Evolutionary conservation across 2,888 invertebrate genomes (phyloP).

Genomic region (Nezara viridula): DNA sequence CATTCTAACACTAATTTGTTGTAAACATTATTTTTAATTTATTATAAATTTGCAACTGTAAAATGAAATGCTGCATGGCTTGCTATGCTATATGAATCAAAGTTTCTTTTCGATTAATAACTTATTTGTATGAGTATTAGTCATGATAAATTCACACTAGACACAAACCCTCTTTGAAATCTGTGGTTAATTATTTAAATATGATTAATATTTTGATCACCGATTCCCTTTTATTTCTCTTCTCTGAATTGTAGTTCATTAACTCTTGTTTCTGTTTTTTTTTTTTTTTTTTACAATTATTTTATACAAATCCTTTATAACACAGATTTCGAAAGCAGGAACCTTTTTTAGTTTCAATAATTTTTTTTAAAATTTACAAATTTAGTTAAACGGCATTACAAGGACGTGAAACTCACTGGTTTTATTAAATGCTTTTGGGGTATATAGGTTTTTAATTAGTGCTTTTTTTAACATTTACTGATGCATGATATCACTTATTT

Average conservation of each 20-base stretch:
- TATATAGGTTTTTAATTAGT: conserved; percentile 10
- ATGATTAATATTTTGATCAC: conserved; percentile 45
- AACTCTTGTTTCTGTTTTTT: conserved; percentile 47
- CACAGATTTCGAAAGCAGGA: conserved; percentile 59
- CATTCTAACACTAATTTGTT: conserved; percentile 53
- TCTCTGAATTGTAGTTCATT: conserved; percentile 32
- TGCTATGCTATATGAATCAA: conserved; percentile 51
- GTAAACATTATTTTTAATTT: conserved; percentile 41
- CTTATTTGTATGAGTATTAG: conserved; percentile 56
- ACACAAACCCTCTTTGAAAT: conserved; percentile 54
- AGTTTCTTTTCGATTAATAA: conserved; percentile 26
- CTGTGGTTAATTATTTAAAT: conserved; percentile 54
- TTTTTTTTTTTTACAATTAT: conserved; percentile 43
- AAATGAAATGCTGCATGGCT: conserved; percentile 54
- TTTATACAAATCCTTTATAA: conserved; percentile 35
- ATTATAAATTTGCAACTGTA: conserved; percentile 5
- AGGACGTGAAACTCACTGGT: conserved; percentile 48
- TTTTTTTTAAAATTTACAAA: conserved; percentile 13
- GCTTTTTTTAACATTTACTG: conserved; percentile 53
- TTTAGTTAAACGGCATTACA: conserved; percentile 57
- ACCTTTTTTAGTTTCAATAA: conserved; percentile 32
- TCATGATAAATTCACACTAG: conserved; percentile 59
- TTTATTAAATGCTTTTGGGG: conserved; percentile 49
- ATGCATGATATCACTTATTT: conserved; percentile 51
- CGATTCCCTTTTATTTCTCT: conserved; percentile 44